phyloP scores from a whole-genome alignment of 1,140 invertebrate genomes.

The Microvelia longipes region DNA sequence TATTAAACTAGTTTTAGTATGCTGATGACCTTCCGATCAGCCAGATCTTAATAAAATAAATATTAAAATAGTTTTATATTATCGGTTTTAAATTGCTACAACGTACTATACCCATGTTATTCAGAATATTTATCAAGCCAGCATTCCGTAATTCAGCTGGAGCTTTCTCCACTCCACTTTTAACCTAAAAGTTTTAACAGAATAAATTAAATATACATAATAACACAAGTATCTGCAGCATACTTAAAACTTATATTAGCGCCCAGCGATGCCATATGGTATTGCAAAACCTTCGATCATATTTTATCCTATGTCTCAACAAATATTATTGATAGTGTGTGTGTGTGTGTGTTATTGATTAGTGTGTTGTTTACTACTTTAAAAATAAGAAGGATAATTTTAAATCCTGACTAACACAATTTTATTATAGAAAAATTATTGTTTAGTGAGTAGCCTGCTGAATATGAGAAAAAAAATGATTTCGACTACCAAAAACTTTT shows the following conservation, averaged over 20 bases:
- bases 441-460: no score
- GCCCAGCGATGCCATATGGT: not conserved
- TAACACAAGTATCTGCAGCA: not conserved
- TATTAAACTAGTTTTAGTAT: no score
- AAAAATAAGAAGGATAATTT: no score
- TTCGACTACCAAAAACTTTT: no score
- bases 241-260: not conserved
- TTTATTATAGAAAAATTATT: no score
- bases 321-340: not conserved
- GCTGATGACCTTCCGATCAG: no score
- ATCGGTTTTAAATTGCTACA: no score
- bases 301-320: not conserved
- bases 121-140: conserved; percentile 13
- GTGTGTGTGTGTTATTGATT: not conserved
- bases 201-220: not conserved
- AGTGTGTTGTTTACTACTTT: not conserved
- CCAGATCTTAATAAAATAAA: no score
- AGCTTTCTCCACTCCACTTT: conserved; percentile 11
- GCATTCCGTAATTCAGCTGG: conserved; percentile 7
- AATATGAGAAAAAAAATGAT: no score
- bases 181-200: not conserved
- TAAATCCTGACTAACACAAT: no score
- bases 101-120: conserved; percentile 12
- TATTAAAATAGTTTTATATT: no score
- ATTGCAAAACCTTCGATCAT: no score